phyloP scores from a whole-genome alignment of 2,797 vertebrate genomes.

The Enteromius afrohamiltoni region DNA sequence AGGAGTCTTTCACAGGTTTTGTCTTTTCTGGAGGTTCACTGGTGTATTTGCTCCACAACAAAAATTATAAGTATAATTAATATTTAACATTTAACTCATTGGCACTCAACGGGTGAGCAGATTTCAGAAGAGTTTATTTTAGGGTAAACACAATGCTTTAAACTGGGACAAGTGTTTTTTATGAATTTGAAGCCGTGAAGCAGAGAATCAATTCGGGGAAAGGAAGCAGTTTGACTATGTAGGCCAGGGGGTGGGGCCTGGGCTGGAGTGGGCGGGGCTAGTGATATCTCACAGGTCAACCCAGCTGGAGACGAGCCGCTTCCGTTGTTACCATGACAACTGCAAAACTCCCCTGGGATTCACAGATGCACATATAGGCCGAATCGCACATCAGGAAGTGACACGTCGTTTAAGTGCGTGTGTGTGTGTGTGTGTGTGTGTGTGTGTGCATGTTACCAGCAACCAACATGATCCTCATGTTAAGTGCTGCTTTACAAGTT shows the following conservation, averaged over 20 bases:
- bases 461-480: constrained; percentile 40
- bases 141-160: not conserved
- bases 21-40: not conserved
- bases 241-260: constrained; percentile 51
- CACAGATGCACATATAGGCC: constrained; percentile 47
- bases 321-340: constrained; percentile 64
- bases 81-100: not conserved
- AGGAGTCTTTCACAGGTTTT: not conserved
- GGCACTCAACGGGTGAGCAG: no score
- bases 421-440: constrained; percentile 12
- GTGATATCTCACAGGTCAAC: constrained; percentile 56
- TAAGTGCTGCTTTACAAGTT: constrained; percentile 43
- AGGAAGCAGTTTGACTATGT: constrained; percentile 43
- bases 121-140: not conserved
- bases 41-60: not conserved
- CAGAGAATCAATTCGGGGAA: not conserved
- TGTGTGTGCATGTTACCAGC: constrained; percentile 32
- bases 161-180: constrained; percentile 17
- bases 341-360: constrained; percentile 54
- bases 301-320: constrained; percentile 55
- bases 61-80: not conserved
- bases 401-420: constrained; percentile 28
- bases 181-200: not conserved
- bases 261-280: constrained; percentile 18
- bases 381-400: constrained; percentile 52